A percentile compares a stretch with the other conserved stretches of the same genome.
These are phyloP conservation scores for Prinia subflava DNA, from an alignment of 2,113 vertebrate genomes.

Conservation along the genomic window DNA sequence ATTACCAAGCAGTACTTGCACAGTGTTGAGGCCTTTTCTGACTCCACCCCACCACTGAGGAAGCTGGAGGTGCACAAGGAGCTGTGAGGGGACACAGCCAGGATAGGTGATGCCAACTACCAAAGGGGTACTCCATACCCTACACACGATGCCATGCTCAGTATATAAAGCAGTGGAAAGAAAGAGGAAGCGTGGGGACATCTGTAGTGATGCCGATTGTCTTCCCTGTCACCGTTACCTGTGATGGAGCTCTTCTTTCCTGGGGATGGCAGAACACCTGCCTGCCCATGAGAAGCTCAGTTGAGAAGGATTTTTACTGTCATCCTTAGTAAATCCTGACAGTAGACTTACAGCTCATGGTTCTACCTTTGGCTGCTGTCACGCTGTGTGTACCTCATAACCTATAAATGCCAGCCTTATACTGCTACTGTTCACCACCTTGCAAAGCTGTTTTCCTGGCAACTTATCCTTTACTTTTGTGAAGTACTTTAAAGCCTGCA, in stretches of 20 bases:
- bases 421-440: not conserved
- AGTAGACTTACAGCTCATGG: not conserved
- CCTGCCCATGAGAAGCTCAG: not conserved
- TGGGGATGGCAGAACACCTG: not conserved
- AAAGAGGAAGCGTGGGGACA: fast-evolving
- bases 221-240: not conserved
- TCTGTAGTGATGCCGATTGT: fast-evolving
- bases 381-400: not conserved
- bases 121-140: not conserved
- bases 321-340: not conserved
- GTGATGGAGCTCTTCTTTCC: not conserved
- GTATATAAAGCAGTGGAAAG: not conserved
- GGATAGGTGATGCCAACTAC: not conserved
- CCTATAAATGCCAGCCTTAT: not conserved
- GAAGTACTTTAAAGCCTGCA: not conserved
- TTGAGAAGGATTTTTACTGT: not conserved
- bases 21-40: not conserved
- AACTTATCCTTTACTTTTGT: not conserved
- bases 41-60: fast-evolving
- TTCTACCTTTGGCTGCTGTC: not conserved
- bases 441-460: not conserved
- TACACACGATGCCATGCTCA: not conserved
- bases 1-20: not conserved
- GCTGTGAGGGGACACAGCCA: not conserved
- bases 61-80: not conserved